Evolutionary conservation across 2,113 vertebrate genomes (phyloP).

Genomic region (Chloropsis hardwickii): DNA sequence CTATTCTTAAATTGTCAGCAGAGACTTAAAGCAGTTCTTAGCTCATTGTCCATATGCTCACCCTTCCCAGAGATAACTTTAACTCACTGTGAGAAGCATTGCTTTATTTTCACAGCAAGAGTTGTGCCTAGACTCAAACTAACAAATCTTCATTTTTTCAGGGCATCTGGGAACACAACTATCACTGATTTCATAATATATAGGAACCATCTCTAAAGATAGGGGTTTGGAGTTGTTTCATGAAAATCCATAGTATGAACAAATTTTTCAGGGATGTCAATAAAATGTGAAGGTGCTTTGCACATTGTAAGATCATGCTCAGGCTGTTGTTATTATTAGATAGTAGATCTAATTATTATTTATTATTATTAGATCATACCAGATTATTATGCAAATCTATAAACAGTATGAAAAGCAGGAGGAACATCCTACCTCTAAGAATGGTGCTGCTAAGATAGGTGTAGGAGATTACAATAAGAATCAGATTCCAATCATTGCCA

Average conservation of each 20-base stretch:
- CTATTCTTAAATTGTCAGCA: neutral
- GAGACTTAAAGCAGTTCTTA: neutral
- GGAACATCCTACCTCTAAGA: neutral
- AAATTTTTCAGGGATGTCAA: neutral
- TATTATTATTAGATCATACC: neutral
- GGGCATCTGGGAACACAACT: neutral
- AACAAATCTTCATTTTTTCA: neutral
- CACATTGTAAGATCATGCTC: neutral
- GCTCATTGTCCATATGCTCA: neutral
- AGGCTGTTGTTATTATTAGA: neutral
- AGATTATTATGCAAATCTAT: neutral
- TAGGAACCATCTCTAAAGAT: neutral
- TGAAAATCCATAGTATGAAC: neutral
- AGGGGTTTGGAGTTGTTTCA: neutral
- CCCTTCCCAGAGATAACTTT: neutral
- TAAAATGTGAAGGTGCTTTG: neutral
- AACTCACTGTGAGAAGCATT: neutral
- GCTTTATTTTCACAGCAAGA: neutral
- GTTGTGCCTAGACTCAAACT: neutral
- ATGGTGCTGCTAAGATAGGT: neutral
- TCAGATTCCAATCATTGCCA: neutral
- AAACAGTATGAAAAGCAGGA: neutral
- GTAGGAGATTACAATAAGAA: neutral
- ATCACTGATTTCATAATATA: neutral
- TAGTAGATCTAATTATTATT: neutral